These are phyloP conservation scores for Grapholita molesta DNA, from an alignment of 1,140 invertebrate species.

Conservation along the genomic window DNA sequence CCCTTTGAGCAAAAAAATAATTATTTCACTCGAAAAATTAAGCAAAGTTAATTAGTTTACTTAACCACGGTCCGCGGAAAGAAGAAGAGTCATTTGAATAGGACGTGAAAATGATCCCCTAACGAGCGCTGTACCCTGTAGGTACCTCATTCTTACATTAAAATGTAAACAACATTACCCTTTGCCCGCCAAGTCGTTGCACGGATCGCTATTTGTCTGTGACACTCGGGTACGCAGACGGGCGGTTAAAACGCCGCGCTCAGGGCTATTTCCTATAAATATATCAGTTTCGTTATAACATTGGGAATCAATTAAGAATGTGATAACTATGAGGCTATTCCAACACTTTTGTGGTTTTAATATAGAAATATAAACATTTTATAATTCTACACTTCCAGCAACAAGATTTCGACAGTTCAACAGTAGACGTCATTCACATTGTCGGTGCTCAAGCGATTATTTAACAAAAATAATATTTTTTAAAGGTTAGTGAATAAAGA, in stretches of 20 bases:
- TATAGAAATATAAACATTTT: too few relatives aligned
- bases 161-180: constrained; percentile 68
- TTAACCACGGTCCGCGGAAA: constrained; percentile 39
- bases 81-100: constrained; percentile 52
- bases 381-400: too few relatives aligned
- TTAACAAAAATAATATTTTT: too few relatives aligned
- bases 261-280: background rate
- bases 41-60: constrained; percentile 24
- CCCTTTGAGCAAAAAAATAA: background rate
- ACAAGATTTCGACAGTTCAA: too few relatives aligned
- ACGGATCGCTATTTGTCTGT: constrained; percentile 64
- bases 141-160: constrained; percentile 68
- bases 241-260: constrained; percentile 30
- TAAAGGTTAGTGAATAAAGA: too few relatives aligned
- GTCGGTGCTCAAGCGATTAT: too few relatives aligned
- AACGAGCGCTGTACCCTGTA: constrained; percentile 52
- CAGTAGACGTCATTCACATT: too few relatives aligned
- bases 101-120: constrained; percentile 52
- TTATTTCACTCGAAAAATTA: background rate
- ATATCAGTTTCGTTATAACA: too few relatives aligned
- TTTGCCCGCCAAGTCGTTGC: constrained; percentile 53
- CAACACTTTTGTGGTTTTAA: too few relatives aligned
- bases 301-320: too few relatives aligned
- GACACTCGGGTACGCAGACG: constrained; percentile 41
- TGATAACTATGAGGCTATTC: too few relatives aligned